Base-by-base conservation (phyloP, 2,113 vertebrate genomes). In the Nymphicus hollandicus region DNA sequence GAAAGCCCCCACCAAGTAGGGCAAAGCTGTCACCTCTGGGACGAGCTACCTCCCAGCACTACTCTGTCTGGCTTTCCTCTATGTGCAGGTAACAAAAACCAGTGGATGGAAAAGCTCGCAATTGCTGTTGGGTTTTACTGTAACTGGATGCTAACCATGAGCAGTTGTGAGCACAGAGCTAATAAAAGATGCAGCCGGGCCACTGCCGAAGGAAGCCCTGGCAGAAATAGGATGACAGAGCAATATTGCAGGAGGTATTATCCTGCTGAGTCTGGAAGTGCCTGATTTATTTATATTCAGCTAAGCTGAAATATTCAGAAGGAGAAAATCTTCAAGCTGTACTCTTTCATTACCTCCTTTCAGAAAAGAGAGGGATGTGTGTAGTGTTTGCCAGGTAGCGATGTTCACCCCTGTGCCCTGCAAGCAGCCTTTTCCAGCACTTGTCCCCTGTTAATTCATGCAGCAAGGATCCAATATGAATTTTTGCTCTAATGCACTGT, bases 141-240 rank as follows among this genome's bases (percentile, higher is more conserved):
- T 52, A 95, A 95, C 49, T n/a, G 64, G 81, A 56, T 53, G 60
- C 53, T 9, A 0, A 25, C 29, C 50, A 3, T 0, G 35, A 89
- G 63, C 89, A 12, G 46, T 3, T 3, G 31, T 1, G 43, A 87
- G 88, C 8, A 0, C 82, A 49, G 77, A 39, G 47, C 77, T 79
- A 28, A 89, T 87, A 41, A 89, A 81, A 58, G 91, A 73, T 63
- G 77, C 89, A 84, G 84, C 11, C 7, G 0, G 83, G 83, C 80
- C 1, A 6, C 47, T 86, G 95, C 31, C 0, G 10, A 81, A 79
- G 95, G 91, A 94, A 94, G 81, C 47, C 70, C 16, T 5, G 73
- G 95, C 60, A 94, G 93, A 87, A 94, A 94, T 66, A 53, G 91
- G 87, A 96, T 96, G 96, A 96, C 91, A 93, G 91, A 96, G 96